Conservation (phyloP, 2,888 invertebrate species). For the Petrophora chlorosata region DNA sequence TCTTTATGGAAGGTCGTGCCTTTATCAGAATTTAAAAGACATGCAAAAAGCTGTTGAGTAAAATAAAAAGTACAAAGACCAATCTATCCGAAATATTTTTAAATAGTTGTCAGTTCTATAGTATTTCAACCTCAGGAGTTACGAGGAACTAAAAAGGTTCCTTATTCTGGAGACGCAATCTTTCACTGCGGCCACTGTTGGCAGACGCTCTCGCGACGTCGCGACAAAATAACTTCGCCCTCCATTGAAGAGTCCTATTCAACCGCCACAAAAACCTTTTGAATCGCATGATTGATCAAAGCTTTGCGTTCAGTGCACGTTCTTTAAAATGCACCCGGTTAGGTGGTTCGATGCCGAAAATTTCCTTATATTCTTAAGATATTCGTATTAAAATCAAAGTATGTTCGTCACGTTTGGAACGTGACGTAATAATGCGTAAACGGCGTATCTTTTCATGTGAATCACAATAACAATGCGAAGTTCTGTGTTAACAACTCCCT, state of each 20-base stretch:
- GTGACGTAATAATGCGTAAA: conserved; percentile 42
- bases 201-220: conserved; percentile 56
- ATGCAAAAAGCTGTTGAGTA: no score
- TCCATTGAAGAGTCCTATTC: conserved; percentile 65
- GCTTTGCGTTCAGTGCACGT: conserved; percentile 61
- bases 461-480: conserved; percentile 51
- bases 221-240: conserved; percentile 72
- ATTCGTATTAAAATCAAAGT: conserved; percentile 21
- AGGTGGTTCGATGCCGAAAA: conserved; percentile 26
- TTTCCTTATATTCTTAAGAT: no score
- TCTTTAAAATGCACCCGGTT: conserved; percentile 62
- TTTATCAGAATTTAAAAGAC: background rate
- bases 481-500: conserved; percentile 56
- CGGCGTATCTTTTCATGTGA: conserved; percentile 45
- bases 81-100: conserved; percentile 6
- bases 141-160: conserved; percentile 59
- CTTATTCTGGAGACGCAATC: conserved; percentile 63
- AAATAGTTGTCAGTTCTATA: no score
- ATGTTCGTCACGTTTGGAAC: conserved; percentile 33
- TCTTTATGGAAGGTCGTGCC: background rate
- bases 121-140: conserved; percentile 54
- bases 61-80: no score
- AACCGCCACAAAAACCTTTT: conserved; percentile 74
- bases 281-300: conserved; percentile 80
- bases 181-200: conserved; percentile 58